These are phyloP conservation scores for Pararge aegeria DNA, from an alignment of 1,140 invertebrate species.

Conservation along the genomic window DNA sequence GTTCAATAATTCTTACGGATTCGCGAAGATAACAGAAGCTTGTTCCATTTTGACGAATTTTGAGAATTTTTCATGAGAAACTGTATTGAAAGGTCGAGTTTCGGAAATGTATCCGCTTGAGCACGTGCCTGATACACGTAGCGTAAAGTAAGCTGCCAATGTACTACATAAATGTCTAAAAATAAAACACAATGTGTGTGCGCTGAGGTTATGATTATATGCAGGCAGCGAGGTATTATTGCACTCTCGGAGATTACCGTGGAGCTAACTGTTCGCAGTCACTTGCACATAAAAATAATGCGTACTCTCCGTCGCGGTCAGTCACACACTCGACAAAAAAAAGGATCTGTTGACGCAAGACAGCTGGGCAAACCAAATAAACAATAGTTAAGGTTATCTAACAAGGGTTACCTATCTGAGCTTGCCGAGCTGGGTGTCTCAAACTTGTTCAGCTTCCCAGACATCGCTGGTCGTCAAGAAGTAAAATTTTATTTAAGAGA, in stretches of 20 bases:
- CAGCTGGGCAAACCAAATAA: conserved; percentile 72
- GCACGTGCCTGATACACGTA: conserved; percentile 59
- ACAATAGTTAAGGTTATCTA: conserved; percentile 61
- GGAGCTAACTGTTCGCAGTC: conserved; percentile 41
- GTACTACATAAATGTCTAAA: conserved; percentile 73
- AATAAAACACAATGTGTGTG: conserved; percentile 70
- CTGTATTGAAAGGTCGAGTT: conserved; percentile 1
- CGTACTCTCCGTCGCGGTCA: conserved; percentile 39
- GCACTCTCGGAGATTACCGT: conserved; percentile 18
- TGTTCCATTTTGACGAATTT: conserved; percentile 47
- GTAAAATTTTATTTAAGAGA: conserved; percentile 35
- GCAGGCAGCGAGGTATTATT: conserved; percentile 21
- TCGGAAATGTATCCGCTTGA: conserved; percentile 20
- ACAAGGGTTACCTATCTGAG: conserved; percentile 86
- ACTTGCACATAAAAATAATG: conserved; percentile 41
- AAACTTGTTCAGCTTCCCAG: conserved; percentile 84
- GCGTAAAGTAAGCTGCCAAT: conserved; percentile 60
- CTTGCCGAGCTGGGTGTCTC: conserved; percentile 91
- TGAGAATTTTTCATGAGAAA: conserved; percentile 21
- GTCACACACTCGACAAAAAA: conserved; percentile 43
- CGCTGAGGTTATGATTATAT: conserved; percentile 63
- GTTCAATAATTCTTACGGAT: conserved; percentile 54
- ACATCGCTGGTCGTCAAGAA: conserved; percentile 76
- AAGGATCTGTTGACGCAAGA: conserved; percentile 62
- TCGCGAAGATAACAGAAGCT: conserved; percentile 52